Evolutionary conservation across 2,888 invertebrate species (phyloP).

Genomic region (Hanleya hanleyi): DNA sequence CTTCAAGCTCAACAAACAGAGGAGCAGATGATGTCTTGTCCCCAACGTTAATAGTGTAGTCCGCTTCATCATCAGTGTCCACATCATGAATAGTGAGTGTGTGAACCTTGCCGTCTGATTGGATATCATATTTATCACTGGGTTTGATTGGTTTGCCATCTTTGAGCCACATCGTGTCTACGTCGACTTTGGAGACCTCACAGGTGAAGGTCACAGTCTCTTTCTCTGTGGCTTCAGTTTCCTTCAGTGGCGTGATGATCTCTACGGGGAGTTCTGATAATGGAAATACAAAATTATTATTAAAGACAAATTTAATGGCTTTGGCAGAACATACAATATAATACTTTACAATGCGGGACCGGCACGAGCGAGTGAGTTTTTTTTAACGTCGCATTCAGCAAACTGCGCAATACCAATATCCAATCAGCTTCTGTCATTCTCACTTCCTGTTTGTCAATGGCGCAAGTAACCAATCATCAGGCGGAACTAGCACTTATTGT

Average conservation of each 20-base stretch:
- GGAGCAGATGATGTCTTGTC: conserved; percentile 40
- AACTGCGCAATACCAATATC: too few relatives aligned
- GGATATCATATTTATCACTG: conserved; percentile 86
- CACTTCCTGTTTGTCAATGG: too few relatives aligned
- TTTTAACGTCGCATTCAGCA: too few relatives aligned
- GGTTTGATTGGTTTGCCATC: conserved; percentile 84
- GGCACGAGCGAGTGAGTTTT: too few relatives aligned
- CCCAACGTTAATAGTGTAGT: conserved; percentile 43
- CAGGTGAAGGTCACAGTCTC: conserved; percentile 74
- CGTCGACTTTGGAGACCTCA: conserved; percentile 94
- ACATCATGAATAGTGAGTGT: conserved; percentile 35
- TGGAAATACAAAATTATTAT: conserved; percentile 6
- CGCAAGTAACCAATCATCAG: too few relatives aligned
- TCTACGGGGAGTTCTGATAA: conserved; percentile 14
- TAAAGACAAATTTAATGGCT: too few relatives aligned
- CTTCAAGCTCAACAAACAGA: conserved; percentile 76
- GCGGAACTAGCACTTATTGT: too few relatives aligned
- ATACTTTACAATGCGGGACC: too few relatives aligned
- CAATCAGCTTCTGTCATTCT: too few relatives aligned
- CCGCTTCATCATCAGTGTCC: conserved; percentile 36
- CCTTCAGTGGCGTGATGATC: conserved; percentile 32
- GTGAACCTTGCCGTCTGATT: conserved; percentile 79
- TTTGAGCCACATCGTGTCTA: conserved; percentile 90
- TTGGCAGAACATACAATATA: too few relatives aligned
- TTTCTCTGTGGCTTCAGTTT: conserved; percentile 31